Conservation (phyloP, 2,113 vertebrate species). For the Neodontobutis hainanensis region DNA sequence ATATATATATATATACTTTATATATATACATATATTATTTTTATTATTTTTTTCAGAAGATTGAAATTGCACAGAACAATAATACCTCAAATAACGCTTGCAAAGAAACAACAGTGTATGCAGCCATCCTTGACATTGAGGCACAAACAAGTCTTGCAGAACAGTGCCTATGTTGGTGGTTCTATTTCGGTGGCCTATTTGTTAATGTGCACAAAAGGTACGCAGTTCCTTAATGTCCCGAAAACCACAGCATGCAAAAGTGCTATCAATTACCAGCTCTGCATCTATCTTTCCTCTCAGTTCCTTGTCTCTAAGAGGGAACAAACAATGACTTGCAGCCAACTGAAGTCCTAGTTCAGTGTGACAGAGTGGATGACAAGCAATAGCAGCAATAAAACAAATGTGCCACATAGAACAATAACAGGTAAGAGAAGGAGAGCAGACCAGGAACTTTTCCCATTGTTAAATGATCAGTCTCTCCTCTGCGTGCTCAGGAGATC, state of each 20-base stretch:
- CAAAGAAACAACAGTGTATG: slow-evolving; percentile 30
- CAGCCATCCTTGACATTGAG: slow-evolving; percentile 22
- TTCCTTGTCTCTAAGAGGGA: slow-evolving; percentile 51
- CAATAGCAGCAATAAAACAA: slow-evolving; percentile 68
- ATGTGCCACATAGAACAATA: slow-evolving; percentile 56
- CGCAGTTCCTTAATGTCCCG: slow-evolving; percentile 66
- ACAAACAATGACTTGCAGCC: slow-evolving; percentile 66
- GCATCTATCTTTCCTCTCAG: slow-evolving; percentile 42
- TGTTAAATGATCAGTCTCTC: slow-evolving; percentile 78
- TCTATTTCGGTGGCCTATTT: slow-evolving; percentile 57
- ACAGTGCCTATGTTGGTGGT: slow-evolving; percentile 25
- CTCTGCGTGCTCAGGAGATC: slow-evolving; percentile 55
- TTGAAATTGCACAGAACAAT: slow-evolving; percentile 29
- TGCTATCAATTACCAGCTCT: slow-evolving; percentile 76
- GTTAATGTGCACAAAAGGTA: slow-evolving; percentile 53
- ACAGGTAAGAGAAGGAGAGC: slow-evolving; percentile 32
- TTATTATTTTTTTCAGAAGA: slow-evolving; percentile 3
- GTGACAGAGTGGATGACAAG: slow-evolving; percentile 63
- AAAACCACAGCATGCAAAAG: slow-evolving; percentile 58
- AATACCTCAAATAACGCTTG: slow-evolving; percentile 26
- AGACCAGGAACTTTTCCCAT: slow-evolving; percentile 63
- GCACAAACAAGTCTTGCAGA: slow-evolving; percentile 47
- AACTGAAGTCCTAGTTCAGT: slow-evolving; percentile 66
- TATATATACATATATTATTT: background rate
- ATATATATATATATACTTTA: background rate